Evolutionary conservation across 2,888 invertebrate species (phyloP), one percentile per base, ranked within the genome.

Genomic region (Oxystoma pomonae): DNA sequence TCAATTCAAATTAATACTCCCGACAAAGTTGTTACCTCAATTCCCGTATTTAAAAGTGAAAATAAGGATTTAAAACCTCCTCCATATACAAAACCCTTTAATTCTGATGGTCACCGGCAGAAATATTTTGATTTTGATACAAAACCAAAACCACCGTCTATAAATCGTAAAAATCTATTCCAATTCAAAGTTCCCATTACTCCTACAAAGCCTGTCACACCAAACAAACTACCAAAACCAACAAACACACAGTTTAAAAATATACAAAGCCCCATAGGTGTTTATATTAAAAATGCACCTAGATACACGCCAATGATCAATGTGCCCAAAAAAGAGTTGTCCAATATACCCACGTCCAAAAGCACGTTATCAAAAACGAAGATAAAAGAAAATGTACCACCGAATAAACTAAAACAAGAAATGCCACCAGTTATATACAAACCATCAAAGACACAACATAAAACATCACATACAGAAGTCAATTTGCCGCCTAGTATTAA

Each of bases 231-330:
- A 1, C 12, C 12, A 35, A 35, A 35, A 35, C 35, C 3, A 12
- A 16, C 49, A 16, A 63, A 60, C 21, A 17, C 56, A 7, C 16
- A 5, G 1, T 53, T 63, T 52, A 63, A 61, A 22, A 62, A 61
- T 60, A 56, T 64, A 20, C 61, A 63, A 16, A 66, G 66, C 50
- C 66, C 66, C 22, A 59, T 66, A 5, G 63, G 63, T 20, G 58
- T 66, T 16, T 66, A 66, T 18, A 66, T 66, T 20, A 66, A 62
- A n/a, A 20, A 64, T 49, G 49, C 58, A 9, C 64, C 66, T 16
- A 60, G 62, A 58, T 64, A 64, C 21, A 52, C 55, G 18, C 66
- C 64, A 19, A 18, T 66, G 52, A 55, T 7, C 12, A 35, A 35
- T 35, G 3, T 35, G 12, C 3, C 5, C 5, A 3, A 3, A 35